These are phyloP conservation scores for Trachelus iudaicus DNA, from an alignment of 2,888 invertebrate species.

Conservation along the genomic window DNA sequence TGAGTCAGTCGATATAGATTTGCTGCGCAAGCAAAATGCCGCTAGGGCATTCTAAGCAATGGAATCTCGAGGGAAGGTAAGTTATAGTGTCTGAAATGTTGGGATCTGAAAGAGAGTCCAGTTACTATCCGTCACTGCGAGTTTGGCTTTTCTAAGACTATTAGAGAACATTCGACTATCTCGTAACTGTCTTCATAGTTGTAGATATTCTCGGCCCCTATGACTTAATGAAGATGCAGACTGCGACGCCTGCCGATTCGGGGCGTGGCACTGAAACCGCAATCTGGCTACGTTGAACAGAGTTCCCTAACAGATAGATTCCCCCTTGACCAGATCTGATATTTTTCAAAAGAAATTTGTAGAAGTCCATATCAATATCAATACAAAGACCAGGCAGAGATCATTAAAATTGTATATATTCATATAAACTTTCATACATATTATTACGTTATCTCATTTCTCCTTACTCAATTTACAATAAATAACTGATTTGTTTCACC, in stretches of 20 bases:
- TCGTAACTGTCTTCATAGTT: background rate
- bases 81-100: conserved; percentile 17
- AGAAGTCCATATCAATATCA: no score
- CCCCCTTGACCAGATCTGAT: background rate
- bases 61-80: conserved; percentile 19
- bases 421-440: background rate
- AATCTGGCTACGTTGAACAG: background rate
- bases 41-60: conserved; percentile 17
- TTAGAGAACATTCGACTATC: conserved; percentile 11
- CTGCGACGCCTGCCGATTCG: background rate
- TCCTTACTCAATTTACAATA: background rate
- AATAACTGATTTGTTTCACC: no score
- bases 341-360: background rate
- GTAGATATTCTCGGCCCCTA: background rate
- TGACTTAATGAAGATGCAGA: background rate
- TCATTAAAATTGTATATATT: background rate
- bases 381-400: background rate
- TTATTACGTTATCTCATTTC: background rate
- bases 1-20: conserved; percentile 21
- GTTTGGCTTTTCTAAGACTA: conserved; percentile 9
- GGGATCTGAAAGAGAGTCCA: background rate
- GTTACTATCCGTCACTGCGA: background rate
- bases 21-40: conserved; percentile 22
- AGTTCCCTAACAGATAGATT: background rate
- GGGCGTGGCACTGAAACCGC: conserved; percentile 13